A percentile compares a stretch with the other conserved stretches of the same genome.
Evolutionary conservation across 2,113 vertebrate genomes (phyloP).

Genomic region (Nicator chloris): DNA sequence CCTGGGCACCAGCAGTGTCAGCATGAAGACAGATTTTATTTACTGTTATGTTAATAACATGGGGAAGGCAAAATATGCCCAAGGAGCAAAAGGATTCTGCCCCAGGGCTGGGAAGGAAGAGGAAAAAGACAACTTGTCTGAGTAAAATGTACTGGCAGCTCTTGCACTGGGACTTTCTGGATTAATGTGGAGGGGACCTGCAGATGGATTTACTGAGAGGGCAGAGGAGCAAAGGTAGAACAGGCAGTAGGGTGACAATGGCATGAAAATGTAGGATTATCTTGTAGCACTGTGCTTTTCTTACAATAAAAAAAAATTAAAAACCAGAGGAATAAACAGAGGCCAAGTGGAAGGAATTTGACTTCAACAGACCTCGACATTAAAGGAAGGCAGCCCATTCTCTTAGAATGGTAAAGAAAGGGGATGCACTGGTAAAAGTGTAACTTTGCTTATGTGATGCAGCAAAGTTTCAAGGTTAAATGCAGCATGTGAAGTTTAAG

Average conservation of each 20-base stretch:
- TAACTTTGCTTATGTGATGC: not conserved
- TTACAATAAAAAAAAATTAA: not conserved
- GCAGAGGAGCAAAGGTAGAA: not conserved
- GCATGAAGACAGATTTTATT: not conserved
- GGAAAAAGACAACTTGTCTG: accelerated
- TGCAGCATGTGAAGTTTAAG: not conserved
- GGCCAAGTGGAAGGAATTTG: not conserved
- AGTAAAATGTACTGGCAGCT: accelerated
- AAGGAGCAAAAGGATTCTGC: not conserved
- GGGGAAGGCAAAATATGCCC: not conserved
- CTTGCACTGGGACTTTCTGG: not conserved
- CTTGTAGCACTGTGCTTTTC: not conserved
- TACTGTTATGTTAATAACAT: not conserved
- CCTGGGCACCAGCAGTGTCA: not conserved
- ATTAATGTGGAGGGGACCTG: not conserved
- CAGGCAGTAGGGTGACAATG: not conserved
- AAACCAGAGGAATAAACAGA: not conserved
- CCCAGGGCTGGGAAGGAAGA: not conserved
- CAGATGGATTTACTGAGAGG: not conserved
- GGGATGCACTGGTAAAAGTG: not conserved
- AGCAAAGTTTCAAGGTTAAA: not conserved
- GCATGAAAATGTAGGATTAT: not conserved
- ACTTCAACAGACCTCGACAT: not conserved
- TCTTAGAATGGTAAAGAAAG: not conserved
- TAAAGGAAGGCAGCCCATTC: not conserved